These are phyloP conservation scores for Caenorhabditis sinica DNA, from an alignment of 2,888 invertebrate genomes.

Conservation along the genomic window DNA sequence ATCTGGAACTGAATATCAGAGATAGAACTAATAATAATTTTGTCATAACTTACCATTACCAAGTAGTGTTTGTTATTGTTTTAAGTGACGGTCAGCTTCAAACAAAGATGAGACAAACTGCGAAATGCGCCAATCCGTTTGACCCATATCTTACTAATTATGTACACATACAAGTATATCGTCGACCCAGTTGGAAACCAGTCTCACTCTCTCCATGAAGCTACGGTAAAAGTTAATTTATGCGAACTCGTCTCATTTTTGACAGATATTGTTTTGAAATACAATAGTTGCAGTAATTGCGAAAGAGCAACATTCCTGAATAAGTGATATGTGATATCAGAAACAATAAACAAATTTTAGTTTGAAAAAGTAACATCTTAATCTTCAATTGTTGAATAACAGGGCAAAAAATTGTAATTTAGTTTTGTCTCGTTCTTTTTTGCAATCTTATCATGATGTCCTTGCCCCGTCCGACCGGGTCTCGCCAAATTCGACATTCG, in stretches of 20 bases:
- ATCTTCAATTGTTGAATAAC: background rate
- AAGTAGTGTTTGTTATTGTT: background rate
- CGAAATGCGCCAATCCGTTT: conserved; percentile 29
- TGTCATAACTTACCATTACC: conserved; percentile 18
- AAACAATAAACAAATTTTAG: too few species aligned
- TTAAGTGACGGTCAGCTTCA: conserved; percentile 4
- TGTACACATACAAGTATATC: conserved; percentile 43
- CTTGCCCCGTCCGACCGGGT: conserved; percentile 36
- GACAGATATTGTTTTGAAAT: too few species aligned
- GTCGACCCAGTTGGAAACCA: conserved; percentile 52
- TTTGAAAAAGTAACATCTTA: background rate
- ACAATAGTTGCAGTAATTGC: too few species aligned
- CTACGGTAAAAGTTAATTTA: conserved; percentile 27
- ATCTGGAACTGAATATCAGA: conserved; percentile 4
- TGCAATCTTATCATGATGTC: conserved; percentile 42
- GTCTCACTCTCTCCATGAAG: conserved; percentile 8
- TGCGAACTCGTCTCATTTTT: background rate
- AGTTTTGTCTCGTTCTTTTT: conserved; percentile 20
- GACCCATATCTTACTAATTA: conserved; percentile 60
- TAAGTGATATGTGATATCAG: too few species aligned
- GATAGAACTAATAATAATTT: background rate
- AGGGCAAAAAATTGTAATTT: background rate
- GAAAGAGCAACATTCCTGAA: too few species aligned
- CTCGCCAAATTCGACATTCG: conserved; percentile 39
- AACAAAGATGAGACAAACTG: conserved; percentile 19